Base-by-base conservation (phyloP, 2,888 invertebrate genomes). In the Epiblema foenella region DNA sequence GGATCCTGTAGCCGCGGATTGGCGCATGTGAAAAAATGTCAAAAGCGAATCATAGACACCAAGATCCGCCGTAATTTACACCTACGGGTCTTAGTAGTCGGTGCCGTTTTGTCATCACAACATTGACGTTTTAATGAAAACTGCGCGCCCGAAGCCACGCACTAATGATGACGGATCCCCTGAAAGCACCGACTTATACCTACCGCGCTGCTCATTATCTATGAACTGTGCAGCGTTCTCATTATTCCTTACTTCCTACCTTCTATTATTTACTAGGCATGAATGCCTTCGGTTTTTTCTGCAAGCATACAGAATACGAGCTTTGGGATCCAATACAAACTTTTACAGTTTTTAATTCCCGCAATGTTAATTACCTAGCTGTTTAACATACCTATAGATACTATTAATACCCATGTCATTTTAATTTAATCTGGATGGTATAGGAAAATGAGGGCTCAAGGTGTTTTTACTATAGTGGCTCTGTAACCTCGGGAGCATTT, bases 81-180 rank as follows among this genome's bases (percentile, higher is more conserved):
- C 73, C 73, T 74, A 68, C 74, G 74, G 68, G 68, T 70, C 74
- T 77, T 79, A 80, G 81, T 79, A 80, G 81, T 77, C 56, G 75
- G 75, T 75, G 70, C 77, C 72, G 81, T 78, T 85, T 85, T 86
- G 86, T 86, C 83, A 83, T 87, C 85, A 83, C 84, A 86, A 87
- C 87, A 87, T 88, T 84, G 88, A 83, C 78, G 85, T 90, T 87
- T 87, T 88, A 91, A 90, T 91, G 91, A 91, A 90, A 90, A 86
- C 87, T 80, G 83, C 78, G 77, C 82, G 89, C 90, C 88, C 79
- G 83, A 78, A 90, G 90, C 87, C 79, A 77, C 82, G 79, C 87
- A 78, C 88, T 92, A 91, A 92, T 91, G 91, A 93, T 89, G 89
- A 89, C 89, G 86, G 87, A 89, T 89, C 86, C 84, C 75, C 82